A percentile compares a stretch with the other conserved stretches of the same genome.
These are phyloP conservation scores for Auanema sp. DNA, from an alignment of 2,888 invertebrate genomes.

Conservation along the genomic window DNA sequence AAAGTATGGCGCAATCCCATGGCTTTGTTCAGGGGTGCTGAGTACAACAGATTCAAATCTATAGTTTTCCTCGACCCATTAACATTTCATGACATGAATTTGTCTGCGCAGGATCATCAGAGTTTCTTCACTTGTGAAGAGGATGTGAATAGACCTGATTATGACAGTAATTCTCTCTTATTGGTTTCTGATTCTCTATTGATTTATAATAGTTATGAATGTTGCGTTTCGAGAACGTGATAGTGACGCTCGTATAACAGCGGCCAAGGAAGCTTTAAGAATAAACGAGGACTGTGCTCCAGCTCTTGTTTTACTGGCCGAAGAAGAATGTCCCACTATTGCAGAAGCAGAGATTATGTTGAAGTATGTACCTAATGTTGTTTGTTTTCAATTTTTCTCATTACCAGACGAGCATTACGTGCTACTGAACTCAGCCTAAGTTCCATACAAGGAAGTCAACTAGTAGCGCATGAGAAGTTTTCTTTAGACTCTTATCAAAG, in stretches of 20 bases:
- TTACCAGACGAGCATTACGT: slow-evolving; percentile 77
- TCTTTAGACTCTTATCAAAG: slow-evolving; percentile 12
- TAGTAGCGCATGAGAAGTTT: slow-evolving; percentile 11
- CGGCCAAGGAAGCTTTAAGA: slow-evolving; percentile 80
- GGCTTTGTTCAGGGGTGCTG: slow-evolving; percentile 90
- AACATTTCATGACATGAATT: slow-evolving; percentile 98
- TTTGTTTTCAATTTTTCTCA: too few relatives aligned
- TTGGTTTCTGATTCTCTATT: slow-evolving; percentile 1
- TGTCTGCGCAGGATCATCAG: slow-evolving; percentile 97
- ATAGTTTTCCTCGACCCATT: slow-evolving; percentile 85
- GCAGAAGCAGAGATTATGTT: slow-evolving; percentile 70
- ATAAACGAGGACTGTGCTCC: slow-evolving; percentile 76
- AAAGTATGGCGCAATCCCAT: slow-evolving; percentile 96
- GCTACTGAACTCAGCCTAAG: slow-evolving; percentile 79
- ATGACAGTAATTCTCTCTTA: slow-evolving; percentile 72
- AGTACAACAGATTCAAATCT: slow-evolving; percentile 86
- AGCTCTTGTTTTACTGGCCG: slow-evolving; percentile 89
- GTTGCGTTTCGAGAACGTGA: slow-evolving; percentile 94
- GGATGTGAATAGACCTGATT: slow-evolving; percentile 83
- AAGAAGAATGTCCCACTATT: slow-evolving; percentile 92
- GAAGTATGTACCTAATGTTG: slow-evolving; percentile 24
- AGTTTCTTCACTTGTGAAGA: slow-evolving; percentile 90
- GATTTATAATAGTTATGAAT: slow-evolving; percentile 67
- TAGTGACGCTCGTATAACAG: slow-evolving; percentile 84
- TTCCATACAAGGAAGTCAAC: slow-evolving; percentile 57